Percentiles rank a stretch among this genome's conserved stretches.
These are phyloP conservation scores for Alosa sapidissima DNA, from an alignment of 2,797 vertebrate species.

Conservation along the genomic window DNA sequence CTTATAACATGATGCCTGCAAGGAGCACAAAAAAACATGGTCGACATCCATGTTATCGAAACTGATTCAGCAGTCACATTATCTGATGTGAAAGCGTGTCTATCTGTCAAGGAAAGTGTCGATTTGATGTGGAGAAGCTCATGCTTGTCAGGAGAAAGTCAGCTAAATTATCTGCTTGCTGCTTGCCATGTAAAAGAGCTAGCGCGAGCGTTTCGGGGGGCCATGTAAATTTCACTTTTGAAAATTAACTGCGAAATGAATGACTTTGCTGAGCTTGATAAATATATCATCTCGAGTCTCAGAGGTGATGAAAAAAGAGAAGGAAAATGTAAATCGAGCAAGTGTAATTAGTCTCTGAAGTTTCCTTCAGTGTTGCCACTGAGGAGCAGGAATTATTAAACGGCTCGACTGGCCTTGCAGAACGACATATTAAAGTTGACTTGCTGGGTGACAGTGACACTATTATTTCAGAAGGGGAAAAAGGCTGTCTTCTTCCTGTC, in stretches of 20 bases:
- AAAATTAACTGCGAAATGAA: conserved; percentile 22
- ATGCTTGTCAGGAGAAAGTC: background rate
- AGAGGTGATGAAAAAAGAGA: background rate
- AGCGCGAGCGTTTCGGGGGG: background rate
- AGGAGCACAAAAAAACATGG: background rate
- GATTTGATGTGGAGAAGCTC: background rate
- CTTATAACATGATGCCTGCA: background rate
- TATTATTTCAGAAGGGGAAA: background rate
- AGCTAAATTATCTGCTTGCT: background rate
- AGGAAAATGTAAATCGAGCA: conserved; percentile 10
- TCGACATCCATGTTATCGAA: conserved; percentile 2
- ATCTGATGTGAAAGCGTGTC: conserved; percentile 5
- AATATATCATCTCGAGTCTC: conserved; percentile 13
- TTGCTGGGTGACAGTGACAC: background rate
- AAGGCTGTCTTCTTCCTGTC: background rate
- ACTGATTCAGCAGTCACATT: conserved; percentile 9
- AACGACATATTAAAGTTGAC: background rate
- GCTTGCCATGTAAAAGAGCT: background rate
- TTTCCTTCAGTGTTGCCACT: background rate
- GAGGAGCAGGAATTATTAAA: conserved; percentile 1
- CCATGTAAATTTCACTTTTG: background rate
- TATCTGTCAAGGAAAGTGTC: background rate
- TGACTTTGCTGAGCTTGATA: background rate
- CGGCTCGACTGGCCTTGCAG: background rate
- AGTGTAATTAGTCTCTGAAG: conserved; percentile 16